These are phyloP conservation scores for Dreissena rostriformis DNA, from an alignment of 1,140 invertebrate species.

Conservation along the genomic window DNA sequence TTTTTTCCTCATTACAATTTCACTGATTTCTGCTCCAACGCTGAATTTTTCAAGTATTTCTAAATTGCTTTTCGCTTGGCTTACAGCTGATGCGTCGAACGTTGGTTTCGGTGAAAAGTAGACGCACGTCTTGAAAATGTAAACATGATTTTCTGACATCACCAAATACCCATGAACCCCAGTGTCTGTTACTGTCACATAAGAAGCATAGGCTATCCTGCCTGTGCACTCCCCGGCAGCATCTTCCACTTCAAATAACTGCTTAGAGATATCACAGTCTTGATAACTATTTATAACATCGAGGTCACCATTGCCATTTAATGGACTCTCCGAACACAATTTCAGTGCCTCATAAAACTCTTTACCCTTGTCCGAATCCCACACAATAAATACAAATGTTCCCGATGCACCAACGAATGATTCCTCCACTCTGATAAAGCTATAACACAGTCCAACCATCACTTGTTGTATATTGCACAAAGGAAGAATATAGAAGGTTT, in stretches of 20 bases:
- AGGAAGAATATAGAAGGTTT: conserved; percentile 73
- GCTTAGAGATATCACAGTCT: conserved; percentile 67
- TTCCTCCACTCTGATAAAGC: conserved; percentile 76
- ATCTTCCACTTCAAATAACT: conserved; percentile 68
- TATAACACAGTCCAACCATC: conserved; percentile 72
- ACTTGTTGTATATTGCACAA: conserved; percentile 76
- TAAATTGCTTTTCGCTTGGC: conserved; percentile 58
- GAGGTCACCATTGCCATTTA: conserved; percentile 42
- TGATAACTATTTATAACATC: conserved; percentile 68
- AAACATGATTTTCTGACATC: conserved; percentile 73
- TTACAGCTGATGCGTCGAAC: conserved; percentile 60
- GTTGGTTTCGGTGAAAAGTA: conserved; percentile 73
- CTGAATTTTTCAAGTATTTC: conserved; percentile 69
- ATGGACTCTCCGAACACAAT: conserved; percentile 11
- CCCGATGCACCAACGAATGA: conserved; percentile 75
- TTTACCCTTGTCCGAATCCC: conserved; percentile 68
- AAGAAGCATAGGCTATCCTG: conserved; percentile 62
- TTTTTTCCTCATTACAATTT: conserved; percentile 68
- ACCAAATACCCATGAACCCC: conserved; percentile 61
- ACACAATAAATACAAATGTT: conserved; percentile 72
- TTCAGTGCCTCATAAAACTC: conserved; percentile 64
- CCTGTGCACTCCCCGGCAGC: conserved; percentile 66
- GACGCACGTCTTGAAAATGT: conserved; percentile 67
- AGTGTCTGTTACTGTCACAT: conserved; percentile 56
- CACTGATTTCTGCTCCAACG: conserved; percentile 72